Conservation (phyloP, 2,797 vertebrate species). For the Podargus strigoides region DNA sequence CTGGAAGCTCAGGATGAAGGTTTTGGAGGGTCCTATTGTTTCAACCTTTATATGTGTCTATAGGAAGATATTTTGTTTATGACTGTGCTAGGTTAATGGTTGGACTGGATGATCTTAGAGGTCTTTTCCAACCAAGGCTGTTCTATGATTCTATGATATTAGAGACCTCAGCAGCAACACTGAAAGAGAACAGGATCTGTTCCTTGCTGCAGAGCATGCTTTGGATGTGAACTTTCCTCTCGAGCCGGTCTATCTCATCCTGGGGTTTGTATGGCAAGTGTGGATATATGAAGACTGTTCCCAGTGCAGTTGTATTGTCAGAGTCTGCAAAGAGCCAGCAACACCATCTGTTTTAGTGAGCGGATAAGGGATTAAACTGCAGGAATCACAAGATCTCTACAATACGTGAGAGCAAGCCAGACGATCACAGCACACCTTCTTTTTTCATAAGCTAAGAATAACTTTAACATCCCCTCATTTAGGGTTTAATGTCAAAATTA, state of each 20-base stretch:
- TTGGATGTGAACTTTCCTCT: not conserved
- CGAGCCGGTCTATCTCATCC: not conserved
- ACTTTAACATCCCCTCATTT: constrained; percentile 8
- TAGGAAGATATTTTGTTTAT: not conserved
- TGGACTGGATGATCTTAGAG: too few species aligned
- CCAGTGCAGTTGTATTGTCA: constrained; percentile 12
- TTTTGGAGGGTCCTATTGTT: not conserved
- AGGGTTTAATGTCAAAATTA: constrained; percentile 8
- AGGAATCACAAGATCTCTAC: not conserved
- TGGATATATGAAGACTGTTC: not conserved
- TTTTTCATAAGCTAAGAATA: not conserved
- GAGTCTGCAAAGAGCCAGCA: constrained; percentile 44
- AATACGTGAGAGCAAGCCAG: not conserved
- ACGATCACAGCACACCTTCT: not conserved
- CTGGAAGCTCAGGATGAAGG: not conserved
- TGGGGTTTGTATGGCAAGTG: not conserved
- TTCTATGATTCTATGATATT: too few species aligned
- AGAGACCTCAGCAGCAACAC: not conserved
- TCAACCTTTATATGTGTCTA: not conserved
- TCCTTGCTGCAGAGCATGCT: not conserved
- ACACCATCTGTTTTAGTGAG: constrained; percentile 46
- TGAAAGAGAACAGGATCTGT: not conserved
- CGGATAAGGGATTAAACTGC: constrained; percentile 13
- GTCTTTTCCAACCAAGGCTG: too few species aligned
- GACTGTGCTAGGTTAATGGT: too few species aligned